Percentiles rank a stretch among this genome's conserved stretches.
phyloP scores from a whole-genome alignment of 1,140 invertebrate species.

The Anadara kagoshimensis region DNA sequence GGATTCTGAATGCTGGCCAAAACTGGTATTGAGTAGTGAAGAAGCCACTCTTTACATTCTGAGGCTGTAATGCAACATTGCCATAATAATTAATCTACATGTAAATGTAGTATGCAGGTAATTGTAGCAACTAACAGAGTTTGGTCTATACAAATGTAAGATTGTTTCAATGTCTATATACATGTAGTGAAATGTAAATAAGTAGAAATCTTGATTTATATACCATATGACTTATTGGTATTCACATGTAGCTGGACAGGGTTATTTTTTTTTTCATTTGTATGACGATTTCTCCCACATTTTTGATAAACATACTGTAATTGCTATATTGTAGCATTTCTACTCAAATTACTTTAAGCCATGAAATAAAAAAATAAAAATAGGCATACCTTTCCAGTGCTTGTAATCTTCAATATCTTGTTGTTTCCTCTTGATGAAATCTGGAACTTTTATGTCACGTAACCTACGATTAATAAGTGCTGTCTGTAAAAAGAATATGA shows the following conservation, averaged over 20 bases:
- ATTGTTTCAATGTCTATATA: not conserved
- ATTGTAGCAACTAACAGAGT: not conserved
- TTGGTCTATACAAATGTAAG: not conserved
- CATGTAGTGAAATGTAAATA: not conserved
- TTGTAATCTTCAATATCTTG: not conserved
- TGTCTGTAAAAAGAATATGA: not conserved
- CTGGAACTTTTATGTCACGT: not conserved
- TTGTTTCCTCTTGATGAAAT: not conserved
- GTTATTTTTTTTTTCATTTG: not conserved
- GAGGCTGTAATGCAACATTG: constrained; percentile 11
- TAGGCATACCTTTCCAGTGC: constrained; percentile 5
- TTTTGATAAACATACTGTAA: not conserved
- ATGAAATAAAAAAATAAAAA: not conserved
- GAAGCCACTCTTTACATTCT: constrained; percentile 19
- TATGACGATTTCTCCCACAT: not conserved
- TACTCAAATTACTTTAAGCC: not conserved
- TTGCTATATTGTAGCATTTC: not conserved
- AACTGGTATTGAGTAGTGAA: constrained; percentile 16
- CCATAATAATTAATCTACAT: not conserved
- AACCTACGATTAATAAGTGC: not conserved
- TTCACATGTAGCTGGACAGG: not conserved
- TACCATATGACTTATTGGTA: not conserved
- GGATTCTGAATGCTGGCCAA: not conserved
- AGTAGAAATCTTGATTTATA: too few relatives aligned
- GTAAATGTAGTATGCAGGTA: not conserved